Base-by-base conservation (phyloP, 92 coral and sea anemone genomes). In the Nematostella vectensis region DNA sequence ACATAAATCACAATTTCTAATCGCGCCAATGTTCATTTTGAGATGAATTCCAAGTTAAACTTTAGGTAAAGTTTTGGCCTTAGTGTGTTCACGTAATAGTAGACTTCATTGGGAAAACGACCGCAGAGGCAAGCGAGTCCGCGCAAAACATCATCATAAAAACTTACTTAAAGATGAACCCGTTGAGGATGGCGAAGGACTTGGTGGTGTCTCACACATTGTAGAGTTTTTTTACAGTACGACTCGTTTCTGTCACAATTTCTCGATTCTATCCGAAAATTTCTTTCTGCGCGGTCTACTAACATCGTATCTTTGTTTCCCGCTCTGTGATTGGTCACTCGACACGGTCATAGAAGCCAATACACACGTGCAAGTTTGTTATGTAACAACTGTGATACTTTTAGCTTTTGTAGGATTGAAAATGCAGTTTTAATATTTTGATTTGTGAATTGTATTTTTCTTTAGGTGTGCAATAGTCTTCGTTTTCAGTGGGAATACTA, bases 91-190 rank as follows among this genome's bases (percentile, higher is more conserved):
- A n/a, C n/a, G n/a, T n/a, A n/a, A n/a, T n/a, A n/a, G n/a, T n/a
- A n/a, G n/a, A n/a, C n/a, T n/a, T n/a, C n/a, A n/a, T n/a, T n/a
- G n/a, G n/a, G n/a, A n/a, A 33, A 33, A 33, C 40, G 15, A 33
- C 40, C 6, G 40, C 6, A 33, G 15, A 33, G 8, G 6, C 40
- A n/a, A n/a, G n/a, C n/a, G n/a, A n/a, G n/a, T n/a, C n/a, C n/a
- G n/a, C n/a, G n/a, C n/a, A n/a, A n/a, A n/a, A n/a, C n/a, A n/a
- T n/a, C n/a, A n/a, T n/a, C n/a, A n/a, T n/a, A n/a, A n/a, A n/a
- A n/a, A 63, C 69, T 63, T 51, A 63, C 69, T 48, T 19, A 50
- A 9, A 31, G 48, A 20, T 8, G 69, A 63, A 38, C 51, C 18
- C 20, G 58, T 50, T 10, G 69, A 50, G 8, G 69, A 63, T 3